These are phyloP conservation scores for Rhea americana DNA, from an alignment of 2,113 vertebrate genomes.

Conservation along the genomic window DNA sequence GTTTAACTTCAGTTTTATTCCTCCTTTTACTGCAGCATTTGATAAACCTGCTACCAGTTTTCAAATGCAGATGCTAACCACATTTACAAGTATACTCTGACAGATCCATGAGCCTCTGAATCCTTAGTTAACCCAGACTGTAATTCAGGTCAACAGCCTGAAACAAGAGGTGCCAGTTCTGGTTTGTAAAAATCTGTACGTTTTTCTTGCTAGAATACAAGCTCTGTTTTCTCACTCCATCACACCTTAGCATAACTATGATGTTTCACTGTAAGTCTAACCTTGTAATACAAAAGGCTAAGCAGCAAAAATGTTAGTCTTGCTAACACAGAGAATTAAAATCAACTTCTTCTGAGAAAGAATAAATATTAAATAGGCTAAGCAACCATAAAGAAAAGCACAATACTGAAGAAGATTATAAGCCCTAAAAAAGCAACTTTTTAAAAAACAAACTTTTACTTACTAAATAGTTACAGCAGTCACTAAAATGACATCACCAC, in stretches of 20 bases:
- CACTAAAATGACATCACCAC: neutral
- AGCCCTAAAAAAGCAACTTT: accelerated
- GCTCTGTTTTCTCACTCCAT: neutral
- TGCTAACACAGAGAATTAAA: neutral
- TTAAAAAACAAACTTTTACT: neutral
- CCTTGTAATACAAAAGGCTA: accelerated
- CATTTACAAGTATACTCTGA: neutral
- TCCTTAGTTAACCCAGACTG: neutral
- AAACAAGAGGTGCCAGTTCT: neutral
- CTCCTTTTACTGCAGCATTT: neutral
- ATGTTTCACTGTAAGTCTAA: neutral
- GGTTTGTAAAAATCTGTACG: neutral
- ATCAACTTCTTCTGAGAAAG: neutral
- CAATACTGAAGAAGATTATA: neutral
- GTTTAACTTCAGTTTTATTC: neutral
- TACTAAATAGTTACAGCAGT: neutral
- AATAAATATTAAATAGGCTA: neutral
- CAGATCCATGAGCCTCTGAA: neutral
- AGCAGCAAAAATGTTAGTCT: neutral
- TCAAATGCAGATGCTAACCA: neutral
- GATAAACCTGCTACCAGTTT: conserved; percentile 2
- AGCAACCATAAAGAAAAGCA: neutral
- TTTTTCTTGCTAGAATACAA: neutral
- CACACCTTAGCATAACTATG: accelerated
- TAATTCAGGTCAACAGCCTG: conserved; percentile 6